Evolutionary conservation across 2,888 invertebrate genomes (phyloP).

Genomic region (Watsonalla cultraria): DNA sequence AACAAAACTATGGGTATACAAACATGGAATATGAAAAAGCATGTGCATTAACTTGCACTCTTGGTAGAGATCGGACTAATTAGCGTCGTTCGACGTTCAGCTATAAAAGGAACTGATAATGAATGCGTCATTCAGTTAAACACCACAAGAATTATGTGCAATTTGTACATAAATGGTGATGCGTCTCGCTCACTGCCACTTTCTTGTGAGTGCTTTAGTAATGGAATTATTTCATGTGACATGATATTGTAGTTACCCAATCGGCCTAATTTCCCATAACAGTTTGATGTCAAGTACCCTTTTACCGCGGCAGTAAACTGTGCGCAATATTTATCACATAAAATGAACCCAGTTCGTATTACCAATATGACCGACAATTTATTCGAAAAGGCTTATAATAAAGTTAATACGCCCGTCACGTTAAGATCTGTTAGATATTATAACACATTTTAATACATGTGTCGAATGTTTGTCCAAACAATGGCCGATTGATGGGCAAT

Average conservation of each 20-base stretch:
- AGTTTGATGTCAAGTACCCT: constrained; percentile 11
- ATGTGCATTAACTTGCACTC: constrained; percentile 1
- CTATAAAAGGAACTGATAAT: constrained; percentile 25
- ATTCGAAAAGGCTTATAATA: background rate
- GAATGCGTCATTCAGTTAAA: constrained; percentile 22
- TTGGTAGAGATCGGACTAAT: constrained; percentile 12
- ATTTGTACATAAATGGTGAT: constrained; percentile 8
- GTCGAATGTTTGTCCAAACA: background rate
- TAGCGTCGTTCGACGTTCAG: constrained; percentile 16
- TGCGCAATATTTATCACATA: constrained; percentile 17
- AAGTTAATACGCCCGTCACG: background rate
- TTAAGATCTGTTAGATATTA: background rate
- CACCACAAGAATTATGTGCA: background rate
- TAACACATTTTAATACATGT: background rate
- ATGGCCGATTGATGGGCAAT: background rate
- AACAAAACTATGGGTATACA: too few relatives aligned
- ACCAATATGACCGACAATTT: background rate
- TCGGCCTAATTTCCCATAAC: constrained; percentile 10
- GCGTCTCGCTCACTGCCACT: background rate
- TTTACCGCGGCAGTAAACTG: constrained; percentile 4
- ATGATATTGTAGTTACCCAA: background rate
- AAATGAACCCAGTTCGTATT: constrained; percentile 11
- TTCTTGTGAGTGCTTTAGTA: background rate
- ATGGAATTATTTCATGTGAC: background rate
- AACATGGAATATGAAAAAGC: too few relatives aligned